A percentile compares a stretch with the other conserved stretches of the same genome.
Conservation (phyloP, 2,888 invertebrate species). For the Drosophila stalkeri region DNA sequence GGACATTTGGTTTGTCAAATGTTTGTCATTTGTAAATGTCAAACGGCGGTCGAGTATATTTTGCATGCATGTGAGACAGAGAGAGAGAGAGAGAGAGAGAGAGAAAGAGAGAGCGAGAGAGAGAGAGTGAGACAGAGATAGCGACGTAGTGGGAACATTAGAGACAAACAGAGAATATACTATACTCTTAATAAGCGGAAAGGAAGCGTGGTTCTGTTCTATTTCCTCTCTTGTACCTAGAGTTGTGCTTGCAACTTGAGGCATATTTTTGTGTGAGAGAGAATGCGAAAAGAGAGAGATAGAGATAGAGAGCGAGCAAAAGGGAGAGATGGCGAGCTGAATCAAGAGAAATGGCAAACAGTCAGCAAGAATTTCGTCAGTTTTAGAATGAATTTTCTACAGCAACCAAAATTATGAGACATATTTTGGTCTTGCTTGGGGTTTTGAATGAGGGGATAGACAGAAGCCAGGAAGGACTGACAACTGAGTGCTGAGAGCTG, state of each 20-base stretch:
- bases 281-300: not conserved
- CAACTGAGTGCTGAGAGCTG: not conserved
- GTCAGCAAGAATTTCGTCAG: constrained; percentile 44
- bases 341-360: constrained; percentile 16
- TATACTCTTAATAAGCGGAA: constrained; percentile 23
- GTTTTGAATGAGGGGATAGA: not conserved
- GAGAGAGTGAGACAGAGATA: not conserved
- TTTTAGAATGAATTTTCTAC: constrained; percentile 43
- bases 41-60: constrained; percentile 78
- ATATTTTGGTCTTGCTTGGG: constrained; percentile 60
- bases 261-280: constrained; percentile 48
- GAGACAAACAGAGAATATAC: constrained; percentile 11
- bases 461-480: no score
- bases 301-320: not conserved
- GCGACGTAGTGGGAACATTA: not conserved
- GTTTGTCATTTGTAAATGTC: constrained; percentile 82
- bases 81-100: not conserved
- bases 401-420: constrained; percentile 71
- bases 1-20: constrained; percentile 77
- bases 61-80: constrained; percentile 53
- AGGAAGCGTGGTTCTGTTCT: constrained; percentile 2
- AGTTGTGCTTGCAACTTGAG: constrained; percentile 56
- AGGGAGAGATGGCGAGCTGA: not conserved
- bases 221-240: not conserved
- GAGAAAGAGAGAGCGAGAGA: not conserved